phyloP scores from a whole-genome alignment of 1,140 invertebrate species.

The Trichoplusia ni region DNA sequence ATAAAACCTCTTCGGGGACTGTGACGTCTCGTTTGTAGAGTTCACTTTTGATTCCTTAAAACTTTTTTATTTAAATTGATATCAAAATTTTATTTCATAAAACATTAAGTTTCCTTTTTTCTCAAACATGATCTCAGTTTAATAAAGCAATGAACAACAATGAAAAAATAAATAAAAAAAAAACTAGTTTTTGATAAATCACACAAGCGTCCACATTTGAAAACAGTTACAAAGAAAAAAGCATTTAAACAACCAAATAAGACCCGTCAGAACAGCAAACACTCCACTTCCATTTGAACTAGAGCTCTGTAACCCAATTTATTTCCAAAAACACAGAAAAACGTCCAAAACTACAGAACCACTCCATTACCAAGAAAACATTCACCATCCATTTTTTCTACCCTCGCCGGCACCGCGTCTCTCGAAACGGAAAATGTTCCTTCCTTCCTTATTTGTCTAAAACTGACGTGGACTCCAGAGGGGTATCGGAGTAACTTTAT shows the following conservation, averaged over 20 bases:
- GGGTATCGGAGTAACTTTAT: conserved; percentile 52
- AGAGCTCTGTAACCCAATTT: neutral
- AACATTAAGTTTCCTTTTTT: too few relatives aligned
- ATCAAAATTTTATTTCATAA: neutral
- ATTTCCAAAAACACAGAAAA: conserved; percentile 16
- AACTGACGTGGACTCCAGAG: conserved; percentile 60
- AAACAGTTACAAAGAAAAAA: too few relatives aligned
- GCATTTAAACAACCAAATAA: too few relatives aligned
- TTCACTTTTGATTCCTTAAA: conserved; percentile 36
- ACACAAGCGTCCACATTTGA: too few relatives aligned
- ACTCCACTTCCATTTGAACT: neutral
- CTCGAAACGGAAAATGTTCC: conserved; percentile 53
- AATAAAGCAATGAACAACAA: too few relatives aligned
- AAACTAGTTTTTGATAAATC: too few relatives aligned
- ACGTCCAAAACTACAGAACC: conserved; percentile 27
- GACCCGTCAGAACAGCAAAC: neutral
- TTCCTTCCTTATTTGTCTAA: conserved; percentile 73
- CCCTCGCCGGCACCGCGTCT: conserved; percentile 29
- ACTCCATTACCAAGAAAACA: conserved; percentile 24
- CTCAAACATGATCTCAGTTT: too few relatives aligned
- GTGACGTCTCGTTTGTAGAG: conserved; percentile 54
- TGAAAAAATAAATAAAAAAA: too few relatives aligned
- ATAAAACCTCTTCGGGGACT: conserved; percentile 64
- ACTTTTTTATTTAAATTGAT: neutral
- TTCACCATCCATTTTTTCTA: conserved; percentile 38